phyloP scores from a whole-genome alignment of 2,113 vertebrate species.

The Fukomys damarensis region DNA sequence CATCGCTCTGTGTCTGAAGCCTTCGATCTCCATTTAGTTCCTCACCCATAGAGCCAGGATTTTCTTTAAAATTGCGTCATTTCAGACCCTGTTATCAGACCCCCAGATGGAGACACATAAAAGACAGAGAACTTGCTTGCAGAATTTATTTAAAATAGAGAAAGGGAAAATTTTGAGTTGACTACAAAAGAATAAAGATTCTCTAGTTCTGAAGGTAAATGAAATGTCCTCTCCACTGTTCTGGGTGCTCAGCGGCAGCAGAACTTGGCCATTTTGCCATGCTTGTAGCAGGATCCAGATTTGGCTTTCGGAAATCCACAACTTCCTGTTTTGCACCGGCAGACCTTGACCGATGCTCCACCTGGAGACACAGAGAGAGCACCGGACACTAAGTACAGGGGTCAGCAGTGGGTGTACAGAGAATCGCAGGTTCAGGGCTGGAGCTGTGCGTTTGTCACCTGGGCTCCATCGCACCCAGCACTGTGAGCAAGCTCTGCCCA shows the following conservation, averaged over 20 bases:
- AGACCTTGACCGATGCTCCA: fast-evolving
- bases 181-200: background rate
- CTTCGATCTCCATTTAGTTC: background rate
- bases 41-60: background rate
- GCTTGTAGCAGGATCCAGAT: background rate
- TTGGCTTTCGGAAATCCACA: background rate
- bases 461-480: background rate
- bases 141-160: background rate
- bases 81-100: background rate
- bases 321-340: fast-evolving
- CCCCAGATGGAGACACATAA: background rate
- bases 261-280: background rate
- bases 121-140: too few relatives aligned
- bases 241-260: background rate
- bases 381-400: too few relatives aligned
- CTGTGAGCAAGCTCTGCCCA: background rate
- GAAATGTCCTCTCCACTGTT: background rate
- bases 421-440: background rate
- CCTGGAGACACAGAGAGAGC: background rate
- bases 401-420: background rate
- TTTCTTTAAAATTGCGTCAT: background rate
- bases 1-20: background rate
- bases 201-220: background rate
- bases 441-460: background rate
- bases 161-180: background rate